Evolutionary conservation across 2,888 invertebrate genomes (phyloP).

Genomic region (Bombylius discolor): DNA sequence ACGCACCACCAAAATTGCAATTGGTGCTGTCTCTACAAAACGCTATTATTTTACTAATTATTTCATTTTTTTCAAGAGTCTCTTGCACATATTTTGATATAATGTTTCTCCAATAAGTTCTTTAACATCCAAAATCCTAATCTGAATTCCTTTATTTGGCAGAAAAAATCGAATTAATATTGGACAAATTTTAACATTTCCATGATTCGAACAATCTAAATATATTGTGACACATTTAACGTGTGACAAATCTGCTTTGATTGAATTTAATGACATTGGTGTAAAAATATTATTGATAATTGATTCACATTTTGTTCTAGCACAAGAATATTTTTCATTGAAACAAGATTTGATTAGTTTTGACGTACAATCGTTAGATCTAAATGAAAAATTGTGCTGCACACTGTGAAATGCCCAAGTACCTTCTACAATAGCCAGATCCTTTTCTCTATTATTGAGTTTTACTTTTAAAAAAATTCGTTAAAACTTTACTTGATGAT

Average conservation of each 20-base stretch:
- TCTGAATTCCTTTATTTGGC: conserved; percentile 11
- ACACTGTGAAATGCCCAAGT: conserved; percentile 6
- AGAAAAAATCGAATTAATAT: conserved; percentile 11
- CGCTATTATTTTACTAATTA: conserved; percentile 3
- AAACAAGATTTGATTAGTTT: conserved; percentile 3
- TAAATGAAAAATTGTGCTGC: conserved; percentile 4
- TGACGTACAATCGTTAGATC: conserved; percentile 7
- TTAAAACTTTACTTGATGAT: too few relatives aligned
- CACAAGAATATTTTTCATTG: conserved; percentile 8
- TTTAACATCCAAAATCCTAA: conserved; percentile 11
- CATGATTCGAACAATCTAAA: conserved; percentile 8
- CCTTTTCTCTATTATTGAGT: background rate
- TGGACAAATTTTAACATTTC: conserved; percentile 11
- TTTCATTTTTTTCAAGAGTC: background rate
- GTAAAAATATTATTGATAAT: conserved; percentile 10
- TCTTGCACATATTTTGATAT: background rate
- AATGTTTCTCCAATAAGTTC: conserved; percentile 10
- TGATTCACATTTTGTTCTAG: conserved; percentile 10
- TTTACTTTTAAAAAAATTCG: too few relatives aligned
- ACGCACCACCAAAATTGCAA: conserved; percentile 8
- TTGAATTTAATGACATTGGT: conserved; percentile 10
- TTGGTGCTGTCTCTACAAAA: conserved; percentile 10
- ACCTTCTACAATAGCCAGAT: conserved; percentile 3
- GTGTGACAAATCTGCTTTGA: conserved; percentile 10
- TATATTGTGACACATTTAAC: conserved; percentile 4